phyloP scores from a whole-genome alignment of 2,888 invertebrate genomes.

The Agrochola circellaris region DNA sequence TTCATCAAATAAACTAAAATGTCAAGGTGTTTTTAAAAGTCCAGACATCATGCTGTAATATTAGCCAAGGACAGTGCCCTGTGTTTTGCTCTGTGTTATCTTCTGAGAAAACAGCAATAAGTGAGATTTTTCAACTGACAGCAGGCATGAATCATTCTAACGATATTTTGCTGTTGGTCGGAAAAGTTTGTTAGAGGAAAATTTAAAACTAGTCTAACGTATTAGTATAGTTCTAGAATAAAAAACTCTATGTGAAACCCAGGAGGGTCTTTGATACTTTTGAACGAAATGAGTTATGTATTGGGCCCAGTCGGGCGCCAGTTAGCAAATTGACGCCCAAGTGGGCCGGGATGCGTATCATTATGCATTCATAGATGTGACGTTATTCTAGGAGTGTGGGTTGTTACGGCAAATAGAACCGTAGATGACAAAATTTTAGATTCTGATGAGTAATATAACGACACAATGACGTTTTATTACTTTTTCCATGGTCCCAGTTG shows the following conservation, averaged over 20 bases:
- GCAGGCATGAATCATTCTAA: background rate
- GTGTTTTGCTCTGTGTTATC: background rate
- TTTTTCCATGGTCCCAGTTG: slow-evolving; percentile 2
- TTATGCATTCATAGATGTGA: background rate
- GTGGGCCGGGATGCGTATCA: background rate
- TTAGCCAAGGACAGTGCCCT: background rate
- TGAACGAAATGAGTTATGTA: background rate
- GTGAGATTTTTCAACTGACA: background rate
- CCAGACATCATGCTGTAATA: background rate
- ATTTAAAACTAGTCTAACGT: background rate
- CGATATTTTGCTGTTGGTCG: background rate
- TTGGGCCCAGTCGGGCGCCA: slow-evolving; percentile 11
- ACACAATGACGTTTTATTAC: background rate
- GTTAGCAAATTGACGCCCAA: slow-evolving; percentile 17
- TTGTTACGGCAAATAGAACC: too few species aligned
- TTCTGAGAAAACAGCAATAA: slow-evolving; percentile 2
- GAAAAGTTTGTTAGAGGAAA: background rate
- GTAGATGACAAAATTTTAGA: background rate
- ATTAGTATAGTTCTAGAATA: background rate
- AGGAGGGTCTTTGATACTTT: background rate
- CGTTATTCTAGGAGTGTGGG: background rate
- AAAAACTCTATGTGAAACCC: background rate
- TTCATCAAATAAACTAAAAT: background rate
- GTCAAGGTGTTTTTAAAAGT: slow-evolving; percentile 1
- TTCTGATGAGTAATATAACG: background rate